Evolutionary conservation across 1,140 invertebrate genomes (phyloP), one percentile per base, ranked within the genome.

Genomic region (Apis dorsata): DNA sequence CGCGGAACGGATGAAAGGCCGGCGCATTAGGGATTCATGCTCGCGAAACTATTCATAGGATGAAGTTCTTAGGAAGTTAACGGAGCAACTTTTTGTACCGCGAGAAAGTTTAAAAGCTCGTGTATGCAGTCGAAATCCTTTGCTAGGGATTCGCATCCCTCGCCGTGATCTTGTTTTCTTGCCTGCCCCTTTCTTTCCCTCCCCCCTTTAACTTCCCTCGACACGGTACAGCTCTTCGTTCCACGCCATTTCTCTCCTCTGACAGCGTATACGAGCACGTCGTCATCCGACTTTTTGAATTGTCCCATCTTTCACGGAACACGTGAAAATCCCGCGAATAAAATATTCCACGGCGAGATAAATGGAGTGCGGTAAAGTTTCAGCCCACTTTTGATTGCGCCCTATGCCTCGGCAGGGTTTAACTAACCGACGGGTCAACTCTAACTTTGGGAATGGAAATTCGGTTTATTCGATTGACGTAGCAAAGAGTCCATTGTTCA

Each of bases 171-270:
- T 90, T 88, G 85, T 91, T 91, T 90, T 87, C 89, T 85, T 85
- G 80, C 81, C 77, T 66, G 78, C 51, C n/a, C n/a, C n/a, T 66
- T 82, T 71, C 76, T 83, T 80, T 19, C 21, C 44, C n/a, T 28
- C 12, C 57, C 57, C 19, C 62, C 72, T 79, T 79, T 79, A 75
- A 71, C 77, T 13, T 65, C 12, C 7, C 21, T 79, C 34, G 83
- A 84, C 89, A 34, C 34, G 34, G 34, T 34, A 34, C 34, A 2
- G 79, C 81, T 65, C 66, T 72, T 90, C 81, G 83, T 89, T 85
- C 85, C 72, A 75, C 84, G 82, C 83, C 85, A 92, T 92, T 92
- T 92, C 90, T 92, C 91, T 90, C 85, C 34, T 85, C 83, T 86
- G 89, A 90, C 89, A 80, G 89, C 86, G 90, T 91, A 90, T 85